A percentile compares a stretch with the other conserved stretches of the same genome.
Evolutionary conservation across 2,888 invertebrate species (phyloP).

Genomic region (Phymatocera aterrima): DNA sequence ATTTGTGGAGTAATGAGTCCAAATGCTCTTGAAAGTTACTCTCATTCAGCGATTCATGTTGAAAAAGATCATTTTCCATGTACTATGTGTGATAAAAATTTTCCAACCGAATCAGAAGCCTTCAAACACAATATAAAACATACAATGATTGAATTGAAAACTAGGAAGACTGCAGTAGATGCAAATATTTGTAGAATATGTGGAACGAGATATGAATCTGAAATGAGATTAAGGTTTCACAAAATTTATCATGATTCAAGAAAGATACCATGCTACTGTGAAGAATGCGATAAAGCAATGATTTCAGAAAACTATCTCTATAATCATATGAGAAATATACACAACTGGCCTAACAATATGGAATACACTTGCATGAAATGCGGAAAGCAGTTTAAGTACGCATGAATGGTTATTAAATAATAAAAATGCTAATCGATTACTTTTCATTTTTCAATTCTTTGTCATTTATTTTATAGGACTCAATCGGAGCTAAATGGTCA

Average conservation of each 20-base stretch:
- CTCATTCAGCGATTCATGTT: neutral
- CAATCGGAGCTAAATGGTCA: constrained; percentile 38
- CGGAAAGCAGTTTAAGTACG: constrained; percentile 50
- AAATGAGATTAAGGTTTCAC: constrained; percentile 52
- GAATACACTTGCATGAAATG: constrained; percentile 52
- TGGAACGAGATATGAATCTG: constrained; percentile 50
- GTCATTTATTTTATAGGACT: neutral
- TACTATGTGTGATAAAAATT: neutral
- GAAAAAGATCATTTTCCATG: neutral
- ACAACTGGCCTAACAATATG: constrained; percentile 20
- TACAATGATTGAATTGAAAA: neutral
- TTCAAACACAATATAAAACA: neutral
- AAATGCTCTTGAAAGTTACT: neutral
- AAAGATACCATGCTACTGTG: constrained; percentile 44
- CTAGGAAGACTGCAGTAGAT: neutral
- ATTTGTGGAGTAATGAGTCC: neutral
- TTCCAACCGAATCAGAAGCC: neutral
- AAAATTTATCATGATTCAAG: constrained; percentile 47
- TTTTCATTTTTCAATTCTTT: neutral
- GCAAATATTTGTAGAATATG: constrained; percentile 47
- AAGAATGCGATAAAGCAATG: constrained; percentile 41
- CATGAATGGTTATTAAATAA: neutral
- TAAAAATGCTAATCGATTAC: neutral
- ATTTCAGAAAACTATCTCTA: constrained; percentile 45
- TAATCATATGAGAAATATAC: constrained; percentile 29